Conservation (phyloP, 2,888 invertebrate species). For the Cancer borealis region DNA sequence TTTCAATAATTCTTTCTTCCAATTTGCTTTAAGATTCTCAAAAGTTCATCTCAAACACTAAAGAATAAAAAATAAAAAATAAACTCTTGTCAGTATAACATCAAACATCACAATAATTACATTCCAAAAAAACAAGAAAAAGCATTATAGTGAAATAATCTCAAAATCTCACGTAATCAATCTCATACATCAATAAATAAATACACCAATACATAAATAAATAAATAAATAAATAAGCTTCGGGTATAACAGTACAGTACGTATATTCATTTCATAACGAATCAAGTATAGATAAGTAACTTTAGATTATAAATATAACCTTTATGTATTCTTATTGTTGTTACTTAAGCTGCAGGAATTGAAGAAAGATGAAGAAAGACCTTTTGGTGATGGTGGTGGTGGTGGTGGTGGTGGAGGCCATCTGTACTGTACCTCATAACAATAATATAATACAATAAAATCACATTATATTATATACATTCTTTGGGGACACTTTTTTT, state of each 20-base stretch:
- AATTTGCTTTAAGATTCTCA: background rate
- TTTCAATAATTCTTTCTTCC: too few relatives aligned
- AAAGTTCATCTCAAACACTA: background rate
- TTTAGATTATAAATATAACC: background rate
- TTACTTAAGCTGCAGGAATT: background rate
- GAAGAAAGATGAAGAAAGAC: background rate
- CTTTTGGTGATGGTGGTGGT: background rate
- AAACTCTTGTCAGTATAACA: background rate
- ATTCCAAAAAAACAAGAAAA: background rate
- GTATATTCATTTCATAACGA: background rate
- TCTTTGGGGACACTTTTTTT: slow-evolving; percentile 21
- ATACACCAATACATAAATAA: background rate
- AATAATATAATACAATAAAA: background rate
- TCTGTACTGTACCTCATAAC: background rate
- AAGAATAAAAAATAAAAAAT: background rate
- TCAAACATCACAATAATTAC: background rate
- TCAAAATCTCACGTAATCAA: background rate
- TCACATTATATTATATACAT: background rate
- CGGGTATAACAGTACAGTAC: background rate
- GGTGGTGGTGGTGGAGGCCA: background rate
- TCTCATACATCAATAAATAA: background rate
- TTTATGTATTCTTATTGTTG: background rate
- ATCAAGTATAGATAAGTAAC: background rate
- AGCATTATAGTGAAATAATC: background rate
- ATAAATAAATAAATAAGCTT: background rate